Percentiles rank a stretch among this genome's conserved stretches.
Evolutionary conservation across 1,140 invertebrate species (phyloP).

Genomic region (Scaptomyza graminum): DNA sequence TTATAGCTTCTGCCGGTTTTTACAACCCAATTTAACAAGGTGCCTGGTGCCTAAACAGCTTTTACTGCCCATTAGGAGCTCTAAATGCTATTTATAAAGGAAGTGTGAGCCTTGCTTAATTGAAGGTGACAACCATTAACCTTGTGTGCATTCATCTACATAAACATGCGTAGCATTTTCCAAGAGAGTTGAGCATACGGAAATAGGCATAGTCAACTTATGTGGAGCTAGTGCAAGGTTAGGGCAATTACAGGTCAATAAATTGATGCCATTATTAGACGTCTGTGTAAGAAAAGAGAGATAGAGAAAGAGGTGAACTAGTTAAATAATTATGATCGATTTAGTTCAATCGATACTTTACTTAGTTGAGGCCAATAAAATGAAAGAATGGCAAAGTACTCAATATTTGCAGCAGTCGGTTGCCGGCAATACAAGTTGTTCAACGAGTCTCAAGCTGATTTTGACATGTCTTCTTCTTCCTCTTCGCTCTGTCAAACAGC

Average conservation of each 20-base stretch:
- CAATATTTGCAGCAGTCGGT: not conserved
- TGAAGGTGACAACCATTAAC: conserved; percentile 31
- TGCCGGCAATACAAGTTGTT: conserved; percentile 1
- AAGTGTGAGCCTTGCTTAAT: conserved; percentile 15
- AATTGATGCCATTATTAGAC: conserved; percentile 6
- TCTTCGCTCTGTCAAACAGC: conserved; percentile 16
- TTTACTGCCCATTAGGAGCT: conserved; percentile 1
- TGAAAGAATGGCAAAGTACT: not conserved
- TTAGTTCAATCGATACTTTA: not conserved
- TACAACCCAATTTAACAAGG: conserved; percentile 17
- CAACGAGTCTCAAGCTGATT: not conserved
- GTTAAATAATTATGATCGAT: conserved; percentile 3
- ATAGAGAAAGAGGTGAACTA: no score
- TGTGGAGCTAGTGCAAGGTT: conserved; percentile 14
- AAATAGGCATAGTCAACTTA: conserved; percentile 16
- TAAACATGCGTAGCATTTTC: conserved; percentile 33
- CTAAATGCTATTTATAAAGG: conserved; percentile 5
- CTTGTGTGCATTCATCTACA: conserved; percentile 43
- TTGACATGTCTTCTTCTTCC: not conserved
- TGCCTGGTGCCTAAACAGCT: not conserved
- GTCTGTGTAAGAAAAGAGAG: no score
- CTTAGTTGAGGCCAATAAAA: not conserved
- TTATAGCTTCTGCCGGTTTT: conserved; percentile 29
- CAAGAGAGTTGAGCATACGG: conserved; percentile 1
- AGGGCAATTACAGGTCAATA: not conserved